These are phyloP conservation scores for Araneus ventricosus DNA, from an alignment of 1,140 invertebrate genomes.

Conservation along the genomic window DNA sequence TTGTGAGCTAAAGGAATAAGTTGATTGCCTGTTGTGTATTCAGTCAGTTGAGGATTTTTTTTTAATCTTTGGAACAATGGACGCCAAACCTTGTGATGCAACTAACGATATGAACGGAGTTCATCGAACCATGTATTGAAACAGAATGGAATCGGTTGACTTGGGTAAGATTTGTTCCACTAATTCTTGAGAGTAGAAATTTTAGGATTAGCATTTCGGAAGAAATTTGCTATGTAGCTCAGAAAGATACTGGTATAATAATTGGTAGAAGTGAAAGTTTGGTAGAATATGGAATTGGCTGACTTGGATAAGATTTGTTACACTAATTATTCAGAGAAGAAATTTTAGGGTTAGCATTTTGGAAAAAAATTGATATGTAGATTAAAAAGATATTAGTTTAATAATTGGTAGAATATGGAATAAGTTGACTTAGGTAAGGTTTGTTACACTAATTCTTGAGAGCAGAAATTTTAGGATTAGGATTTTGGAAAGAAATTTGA, in stretches of 20 bases:
- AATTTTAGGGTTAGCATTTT: not conserved
- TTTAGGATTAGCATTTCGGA: not conserved
- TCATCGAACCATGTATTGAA: slow-evolving; percentile 63
- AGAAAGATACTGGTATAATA: too few species aligned
- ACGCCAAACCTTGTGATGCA: slow-evolving; percentile 36
- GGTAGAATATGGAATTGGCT: not conserved
- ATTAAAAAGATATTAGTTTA: too few species aligned
- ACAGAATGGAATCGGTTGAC: not conserved
- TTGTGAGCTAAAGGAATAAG: not conserved
- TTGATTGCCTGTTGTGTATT: not conserved
- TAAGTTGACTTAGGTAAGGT: not conserved
- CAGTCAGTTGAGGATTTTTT: not conserved
- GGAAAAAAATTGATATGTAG: too few species aligned
- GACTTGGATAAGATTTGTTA: not conserved
- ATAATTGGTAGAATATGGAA: not conserved
- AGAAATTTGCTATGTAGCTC: too few species aligned
- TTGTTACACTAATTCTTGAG: not conserved
- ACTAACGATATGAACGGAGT: slow-evolving; percentile 51
- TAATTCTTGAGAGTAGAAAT: not conserved
- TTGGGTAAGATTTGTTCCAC: not conserved
- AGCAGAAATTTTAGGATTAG: not conserved
- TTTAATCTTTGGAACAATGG: not conserved
- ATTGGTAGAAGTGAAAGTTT: too few species aligned
- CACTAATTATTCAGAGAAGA: not conserved
- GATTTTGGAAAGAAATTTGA: too few species aligned